A percentile compares a stretch with the other conserved stretches of the same genome.
Conservation (phyloP, 2,888 invertebrate genomes). For the Tipula helvola region DNA sequence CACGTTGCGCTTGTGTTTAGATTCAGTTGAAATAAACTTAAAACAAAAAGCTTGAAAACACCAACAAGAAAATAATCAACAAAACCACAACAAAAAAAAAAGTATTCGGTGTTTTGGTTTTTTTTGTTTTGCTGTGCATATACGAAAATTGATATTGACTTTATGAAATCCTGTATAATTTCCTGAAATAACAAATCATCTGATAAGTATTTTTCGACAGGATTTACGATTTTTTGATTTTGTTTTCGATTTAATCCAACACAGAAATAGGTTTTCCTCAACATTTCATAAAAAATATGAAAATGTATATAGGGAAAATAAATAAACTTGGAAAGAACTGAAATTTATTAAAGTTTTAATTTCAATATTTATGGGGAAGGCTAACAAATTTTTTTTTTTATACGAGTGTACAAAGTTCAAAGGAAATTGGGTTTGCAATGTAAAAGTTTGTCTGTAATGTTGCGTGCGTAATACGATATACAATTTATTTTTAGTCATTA, state of each 20-base stretch:
- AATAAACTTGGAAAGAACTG: not conserved
- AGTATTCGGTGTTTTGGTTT: not conserved
- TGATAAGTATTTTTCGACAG: conserved; percentile 4
- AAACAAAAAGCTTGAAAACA: not conserved
- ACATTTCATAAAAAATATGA: not conserved
- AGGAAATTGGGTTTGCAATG: not conserved
- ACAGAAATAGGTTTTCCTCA: not conserved
- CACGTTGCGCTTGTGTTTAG: not conserved
- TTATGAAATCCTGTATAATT: conserved; percentile 4
- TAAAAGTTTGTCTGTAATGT: no score
- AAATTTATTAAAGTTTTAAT: conserved; percentile 4
- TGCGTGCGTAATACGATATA: no score
- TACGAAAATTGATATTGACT: not conserved
- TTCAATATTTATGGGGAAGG: not conserved
- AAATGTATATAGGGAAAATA: not conserved
- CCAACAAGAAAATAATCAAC: not conserved
- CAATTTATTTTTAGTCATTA: not conserved
- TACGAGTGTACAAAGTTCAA: not conserved
- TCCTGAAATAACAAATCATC: conserved; percentile 4
- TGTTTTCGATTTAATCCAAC: not conserved
- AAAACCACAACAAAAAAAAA: not conserved
- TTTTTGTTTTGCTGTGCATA: not conserved
- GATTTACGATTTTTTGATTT: conserved; percentile 4
- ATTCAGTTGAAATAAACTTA: not conserved
- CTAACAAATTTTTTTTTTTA: not conserved